These are phyloP conservation scores for Caenorhabditis sinica DNA, from an alignment of 2,888 invertebrate genomes.

Conservation along the genomic window DNA sequence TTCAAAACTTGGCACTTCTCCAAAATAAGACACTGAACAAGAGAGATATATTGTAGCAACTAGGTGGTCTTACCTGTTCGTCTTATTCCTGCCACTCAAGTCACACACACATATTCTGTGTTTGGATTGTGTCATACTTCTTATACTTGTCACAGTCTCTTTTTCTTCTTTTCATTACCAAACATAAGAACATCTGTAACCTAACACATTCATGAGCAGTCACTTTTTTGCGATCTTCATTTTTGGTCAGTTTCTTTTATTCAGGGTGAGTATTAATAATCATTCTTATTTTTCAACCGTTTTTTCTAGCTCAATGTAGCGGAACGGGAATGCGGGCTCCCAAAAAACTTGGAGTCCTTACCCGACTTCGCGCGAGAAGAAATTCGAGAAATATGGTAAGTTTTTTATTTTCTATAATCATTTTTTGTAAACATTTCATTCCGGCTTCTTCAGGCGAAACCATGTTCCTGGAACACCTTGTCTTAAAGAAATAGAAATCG, in stretches of 20 bases:
- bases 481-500: constrained; percentile 76
- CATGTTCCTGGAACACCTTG: constrained; percentile 78
- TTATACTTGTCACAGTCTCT: constrained; percentile 21
- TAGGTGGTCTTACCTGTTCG: constrained; percentile 68
- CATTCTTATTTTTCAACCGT: not conserved
- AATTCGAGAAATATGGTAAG: constrained; percentile 79
- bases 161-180: not conserved
- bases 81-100: constrained; percentile 58
- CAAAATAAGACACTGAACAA: constrained; percentile 51
- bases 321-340: constrained; percentile 76
- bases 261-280: constrained; percentile 27
- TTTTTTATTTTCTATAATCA: not conserved
- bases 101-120: constrained; percentile 19
- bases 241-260: constrained; percentile 9
- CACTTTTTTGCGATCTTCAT: constrained; percentile 12
- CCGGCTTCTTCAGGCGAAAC: constrained; percentile 71
- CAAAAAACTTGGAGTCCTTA: constrained; percentile 73
- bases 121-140: constrained; percentile 37
- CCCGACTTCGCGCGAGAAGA: constrained; percentile 82
- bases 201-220: constrained; percentile 22
- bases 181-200: constrained; percentile 10
- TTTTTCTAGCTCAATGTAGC: constrained; percentile 14
- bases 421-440: not conserved
- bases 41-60: constrained; percentile 46
- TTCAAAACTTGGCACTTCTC: constrained; percentile 59